Conservation (phyloP, 2,113 vertebrate species). For the Acrocephalus kingi region DNA sequence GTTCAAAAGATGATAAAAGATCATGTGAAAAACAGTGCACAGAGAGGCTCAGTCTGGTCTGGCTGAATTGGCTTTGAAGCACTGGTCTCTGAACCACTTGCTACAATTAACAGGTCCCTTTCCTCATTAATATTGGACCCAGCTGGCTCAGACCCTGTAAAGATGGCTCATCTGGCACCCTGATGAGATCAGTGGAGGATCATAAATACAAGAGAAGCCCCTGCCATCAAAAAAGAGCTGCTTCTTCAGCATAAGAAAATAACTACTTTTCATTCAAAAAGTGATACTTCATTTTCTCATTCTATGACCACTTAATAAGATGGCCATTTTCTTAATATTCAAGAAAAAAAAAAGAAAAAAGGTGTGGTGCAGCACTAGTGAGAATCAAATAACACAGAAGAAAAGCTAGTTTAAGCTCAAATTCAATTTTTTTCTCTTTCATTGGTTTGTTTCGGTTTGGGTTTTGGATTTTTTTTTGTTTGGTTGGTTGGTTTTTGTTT, state of each 20-base stretch:
- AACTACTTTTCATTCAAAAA: neutral
- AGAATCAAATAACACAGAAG: neutral
- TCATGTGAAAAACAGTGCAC: neutral
- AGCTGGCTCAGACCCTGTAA: neutral
- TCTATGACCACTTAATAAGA: neutral
- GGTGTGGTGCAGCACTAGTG: neutral
- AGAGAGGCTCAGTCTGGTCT: neutral
- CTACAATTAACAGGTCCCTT: conserved; percentile 13
- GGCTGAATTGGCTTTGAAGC: neutral
- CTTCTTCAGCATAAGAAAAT: neutral
- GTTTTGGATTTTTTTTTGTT: too few relatives aligned
- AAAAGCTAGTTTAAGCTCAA: neutral
- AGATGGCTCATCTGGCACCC: conserved; percentile 2
- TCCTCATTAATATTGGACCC: conserved; percentile 32
- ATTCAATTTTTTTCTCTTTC: neutral
- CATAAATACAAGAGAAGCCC: neutral
- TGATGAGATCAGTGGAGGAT: conserved; percentile 24
- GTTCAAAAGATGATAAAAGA: neutral
- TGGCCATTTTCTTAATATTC: neutral
- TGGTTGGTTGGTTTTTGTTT: too few relatives aligned
- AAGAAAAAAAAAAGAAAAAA: neutral
- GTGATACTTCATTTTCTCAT: neutral
- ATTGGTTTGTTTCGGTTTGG: neutral
- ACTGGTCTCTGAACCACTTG: neutral
- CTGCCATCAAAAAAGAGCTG: neutral